A percentile compares a stretch with the other conserved stretches of the same genome.
Evolutionary conservation across 2,888 invertebrate genomes (phyloP).

Genomic region (Lycocerus yunnanus): DNA sequence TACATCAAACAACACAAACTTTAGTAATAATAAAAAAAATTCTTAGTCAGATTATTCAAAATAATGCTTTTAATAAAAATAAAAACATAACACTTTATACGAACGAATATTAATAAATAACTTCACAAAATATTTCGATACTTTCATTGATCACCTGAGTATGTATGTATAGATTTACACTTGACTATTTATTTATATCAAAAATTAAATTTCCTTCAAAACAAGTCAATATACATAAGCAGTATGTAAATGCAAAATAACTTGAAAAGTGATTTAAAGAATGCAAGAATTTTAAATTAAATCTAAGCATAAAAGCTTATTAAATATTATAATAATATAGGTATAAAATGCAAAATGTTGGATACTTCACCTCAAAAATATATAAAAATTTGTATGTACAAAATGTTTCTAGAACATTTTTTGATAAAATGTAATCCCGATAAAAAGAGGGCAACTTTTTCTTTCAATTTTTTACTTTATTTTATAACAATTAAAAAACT

Average conservation of each 20-base stretch:
- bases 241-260: no score
- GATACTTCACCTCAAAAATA: not conserved
- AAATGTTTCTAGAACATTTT: not conserved
- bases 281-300: not conserved
- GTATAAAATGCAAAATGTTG: no score
- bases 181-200: not conserved
- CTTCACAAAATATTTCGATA: not conserved
- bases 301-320: not conserved
- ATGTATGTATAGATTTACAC: not conserved
- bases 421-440: not conserved
- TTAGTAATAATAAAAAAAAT: not conserved
- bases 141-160: not conserved
- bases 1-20: no score
- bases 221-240: not conserved
- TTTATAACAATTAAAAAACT: conserved; percentile 46
- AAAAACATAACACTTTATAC: not conserved
- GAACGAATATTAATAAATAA: no score
- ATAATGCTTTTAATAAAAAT: not conserved
- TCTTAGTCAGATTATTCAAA: not conserved
- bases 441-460: not conserved
- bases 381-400: not conserved
- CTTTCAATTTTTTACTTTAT: not conserved
- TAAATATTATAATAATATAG: not conserved
- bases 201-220: not conserved
- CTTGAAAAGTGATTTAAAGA: no score